Base-by-base conservation (phyloP, 2,888 invertebrate species). In the Amiota minor region DNA sequence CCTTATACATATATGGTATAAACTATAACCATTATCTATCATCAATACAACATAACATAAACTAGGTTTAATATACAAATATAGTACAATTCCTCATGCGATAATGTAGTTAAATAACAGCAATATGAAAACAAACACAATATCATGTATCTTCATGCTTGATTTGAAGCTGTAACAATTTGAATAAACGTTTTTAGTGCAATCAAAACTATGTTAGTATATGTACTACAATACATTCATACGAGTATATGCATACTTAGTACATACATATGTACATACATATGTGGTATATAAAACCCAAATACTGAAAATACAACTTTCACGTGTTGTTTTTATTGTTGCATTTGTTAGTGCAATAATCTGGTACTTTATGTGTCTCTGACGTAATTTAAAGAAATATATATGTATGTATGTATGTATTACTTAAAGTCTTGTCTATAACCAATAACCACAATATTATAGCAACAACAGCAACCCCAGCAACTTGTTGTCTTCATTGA, bases 241-340 rank as follows among this genome's bases (percentile, higher is more conserved):
- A n/a, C n/a, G n/a, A n/a, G n/a, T n/a, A n/a, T n/a, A n/a, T n/a
- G n/a, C n/a, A n/a, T n/a, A n/a, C n/a, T n/a, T n/a, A n/a, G n/a
- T n/a, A n/a, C n/a, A 61, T 23, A 61, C 61, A 18, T 61, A 23
- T 35, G 6, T 35, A 55, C 6, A 55, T 55, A 55, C 9, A 16
- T 9, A 16, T 55, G 10, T 55, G 9, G 14, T 79, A 35, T 35
- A 35, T 35, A 77, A 74, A 77, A 80, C 76, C 79, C 67, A 78
- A 67, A 70, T 23, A 23, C 70, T 72, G 65, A 68, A 72, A 70
- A 61, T 80, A 80, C 84, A 83, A 83, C 83, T 83, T 83, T 83
- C 83, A 83, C 83, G 81, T 80, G 78, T 74, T 74, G 35, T 35
- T 35, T 6, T 35, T 35, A 35, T 35, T 35, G 35, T 9, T 53